Evolutionary conservation across 2,113 vertebrate genomes (phyloP).

Genomic region (Psophia crepitans): DNA sequence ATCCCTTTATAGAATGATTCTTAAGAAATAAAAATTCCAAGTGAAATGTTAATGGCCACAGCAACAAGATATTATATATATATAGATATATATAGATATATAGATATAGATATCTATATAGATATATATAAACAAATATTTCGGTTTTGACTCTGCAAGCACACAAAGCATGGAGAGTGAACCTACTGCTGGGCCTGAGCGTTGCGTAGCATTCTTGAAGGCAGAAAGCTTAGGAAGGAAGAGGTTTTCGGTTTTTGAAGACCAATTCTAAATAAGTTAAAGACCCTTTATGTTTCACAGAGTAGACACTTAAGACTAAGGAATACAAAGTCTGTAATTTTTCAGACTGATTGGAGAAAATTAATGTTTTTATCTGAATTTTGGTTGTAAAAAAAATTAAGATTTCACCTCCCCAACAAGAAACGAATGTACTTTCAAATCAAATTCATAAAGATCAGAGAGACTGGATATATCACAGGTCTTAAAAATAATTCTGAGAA

Average conservation of each 20-base stretch:
- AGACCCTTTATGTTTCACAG: neutral
- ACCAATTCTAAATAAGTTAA: neutral
- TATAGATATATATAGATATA: no score
- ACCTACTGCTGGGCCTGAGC: neutral
- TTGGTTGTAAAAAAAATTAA: neutral
- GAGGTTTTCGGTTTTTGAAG: neutral
- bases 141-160: neutral
- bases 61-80: no score
- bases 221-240: neutral
- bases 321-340: neutral
- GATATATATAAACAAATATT: no score
- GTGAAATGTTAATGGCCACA: neutral
- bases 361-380: neutral
- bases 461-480: neutral
- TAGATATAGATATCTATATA: no score
- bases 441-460: neutral
- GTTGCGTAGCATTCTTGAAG: neutral
- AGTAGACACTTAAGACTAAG: neutral
- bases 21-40: neutral
- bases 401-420: neutral
- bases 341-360: neutral
- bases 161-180: neutral
- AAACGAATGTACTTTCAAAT: neutral
- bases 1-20: neutral
- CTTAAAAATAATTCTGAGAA: neutral